Evolutionary conservation across 2,888 invertebrate species (phyloP).

Genomic region (Latrodectus elegans): DNA sequence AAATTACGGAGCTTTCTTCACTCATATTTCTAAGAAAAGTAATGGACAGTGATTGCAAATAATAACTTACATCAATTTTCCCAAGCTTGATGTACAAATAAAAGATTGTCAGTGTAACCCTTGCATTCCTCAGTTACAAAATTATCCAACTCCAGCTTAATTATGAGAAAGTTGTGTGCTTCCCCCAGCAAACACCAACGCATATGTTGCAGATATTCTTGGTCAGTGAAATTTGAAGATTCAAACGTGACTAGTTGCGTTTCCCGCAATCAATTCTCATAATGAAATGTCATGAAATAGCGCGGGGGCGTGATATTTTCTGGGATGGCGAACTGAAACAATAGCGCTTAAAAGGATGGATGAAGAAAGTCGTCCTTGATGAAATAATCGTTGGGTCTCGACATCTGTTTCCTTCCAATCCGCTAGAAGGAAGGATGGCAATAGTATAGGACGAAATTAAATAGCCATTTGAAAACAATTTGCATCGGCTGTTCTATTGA

Average conservation of each 20-base stretch:
- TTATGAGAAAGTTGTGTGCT: too few relatives aligned
- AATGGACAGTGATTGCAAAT: too few relatives aligned
- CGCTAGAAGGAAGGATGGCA: constrained; percentile 32
- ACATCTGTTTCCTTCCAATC: constrained; percentile 53
- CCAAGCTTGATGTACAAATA: too few relatives aligned
- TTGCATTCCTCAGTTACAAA: too few relatives aligned
- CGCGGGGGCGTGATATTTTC: not conserved
- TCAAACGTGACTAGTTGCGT: not conserved
- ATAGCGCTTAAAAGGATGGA: not conserved
- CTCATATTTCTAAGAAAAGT: too few relatives aligned
- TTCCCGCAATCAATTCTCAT: not conserved
- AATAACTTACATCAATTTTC: too few relatives aligned
- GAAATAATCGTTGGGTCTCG: constrained; percentile 64
- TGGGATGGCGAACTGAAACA: constrained; percentile 3
- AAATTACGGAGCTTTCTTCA: too few relatives aligned
- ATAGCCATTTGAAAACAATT: constrained; percentile 69
- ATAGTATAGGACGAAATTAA: constrained; percentile 63
- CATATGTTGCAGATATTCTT: too few relatives aligned
- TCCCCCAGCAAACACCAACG: too few relatives aligned
- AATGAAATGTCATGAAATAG: not conserved
- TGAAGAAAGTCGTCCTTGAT: constrained; percentile 34
- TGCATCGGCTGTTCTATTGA: constrained; percentile 70
- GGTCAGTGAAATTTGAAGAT: too few relatives aligned
- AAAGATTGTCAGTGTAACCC: too few relatives aligned
- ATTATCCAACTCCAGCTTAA: too few relatives aligned